Percentiles rank a stretch among this genome's conserved stretches.
These are phyloP conservation scores for Doryteuthis pealeii DNA, from an alignment of 1,140 invertebrate species.

Conservation along the genomic window DNA sequence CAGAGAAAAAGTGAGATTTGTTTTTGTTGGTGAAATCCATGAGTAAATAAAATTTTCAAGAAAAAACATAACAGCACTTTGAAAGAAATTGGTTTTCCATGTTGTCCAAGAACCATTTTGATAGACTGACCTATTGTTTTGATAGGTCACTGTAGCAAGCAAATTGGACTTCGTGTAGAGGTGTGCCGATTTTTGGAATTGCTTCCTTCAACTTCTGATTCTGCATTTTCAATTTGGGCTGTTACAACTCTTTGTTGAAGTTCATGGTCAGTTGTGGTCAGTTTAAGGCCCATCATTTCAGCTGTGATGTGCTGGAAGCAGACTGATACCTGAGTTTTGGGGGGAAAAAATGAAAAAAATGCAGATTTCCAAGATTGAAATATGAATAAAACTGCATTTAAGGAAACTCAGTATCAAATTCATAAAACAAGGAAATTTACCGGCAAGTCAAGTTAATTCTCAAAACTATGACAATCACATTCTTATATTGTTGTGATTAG, in stretches of 20 bases:
- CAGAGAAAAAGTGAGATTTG: no score
- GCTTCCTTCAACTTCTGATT: background rate
- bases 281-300: conserved; percentile 68
- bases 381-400: background rate
- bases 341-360: background rate
- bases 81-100: no score
- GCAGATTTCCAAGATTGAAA: background rate
- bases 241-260: conserved; percentile 70
- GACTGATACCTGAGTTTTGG: conserved; percentile 61
- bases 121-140: no score
- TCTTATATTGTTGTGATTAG: no score
- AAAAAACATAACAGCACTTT: no score
- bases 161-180: background rate
- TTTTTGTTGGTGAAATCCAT: no score
- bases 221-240: conserved; percentile 64
- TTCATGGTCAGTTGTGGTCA: conserved; percentile 70
- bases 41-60: no score
- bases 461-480: no score
- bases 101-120: no score
- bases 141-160: background rate
- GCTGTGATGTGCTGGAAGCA: conserved; percentile 70
- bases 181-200: background rate
- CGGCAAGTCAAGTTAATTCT: no score
- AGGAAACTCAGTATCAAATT: background rate
- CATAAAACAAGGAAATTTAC: no score